Evolutionary conservation across 2,797 vertebrate genomes (phyloP).

Genomic region (Hylomyscus alleni): DNA sequence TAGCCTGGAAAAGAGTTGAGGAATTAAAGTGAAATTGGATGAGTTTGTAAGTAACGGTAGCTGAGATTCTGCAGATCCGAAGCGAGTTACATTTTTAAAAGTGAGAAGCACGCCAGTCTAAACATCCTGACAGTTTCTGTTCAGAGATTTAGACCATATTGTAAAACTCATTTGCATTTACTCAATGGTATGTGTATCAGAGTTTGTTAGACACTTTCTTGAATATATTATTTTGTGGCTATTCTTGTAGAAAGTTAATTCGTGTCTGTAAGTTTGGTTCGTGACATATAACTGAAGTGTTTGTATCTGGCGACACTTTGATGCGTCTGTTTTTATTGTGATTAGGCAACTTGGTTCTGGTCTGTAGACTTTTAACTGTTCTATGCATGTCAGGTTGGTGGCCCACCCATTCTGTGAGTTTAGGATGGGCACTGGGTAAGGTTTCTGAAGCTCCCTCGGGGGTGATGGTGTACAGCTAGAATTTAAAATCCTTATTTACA

Average conservation of each 20-base stretch:
- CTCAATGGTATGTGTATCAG: neutral
- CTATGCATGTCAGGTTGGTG: neutral
- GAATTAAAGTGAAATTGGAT: slow-evolving; percentile 12
- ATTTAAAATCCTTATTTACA: slow-evolving; percentile 23
- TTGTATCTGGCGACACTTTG: neutral
- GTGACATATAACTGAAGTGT: neutral
- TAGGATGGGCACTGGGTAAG: neutral
- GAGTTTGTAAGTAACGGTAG: neutral
- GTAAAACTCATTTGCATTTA: slow-evolving; percentile 59
- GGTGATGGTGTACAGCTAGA: neutral
- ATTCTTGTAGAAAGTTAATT: slow-evolving; percentile 34
- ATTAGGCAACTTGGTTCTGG: neutral
- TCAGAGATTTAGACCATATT: slow-evolving; percentile 50
- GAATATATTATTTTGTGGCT: slow-evolving; percentile 34
- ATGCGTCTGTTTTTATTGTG: neutral
- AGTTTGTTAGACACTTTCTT: slow-evolving; percentile 37
- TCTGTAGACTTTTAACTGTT: neutral
- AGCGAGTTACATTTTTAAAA: slow-evolving; percentile 62
- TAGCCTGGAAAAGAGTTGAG: slow-evolving; percentile 15
- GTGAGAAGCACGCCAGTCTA: slow-evolving; percentile 55
- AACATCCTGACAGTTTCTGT: slow-evolving; percentile 65
- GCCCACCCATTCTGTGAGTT: neutral
- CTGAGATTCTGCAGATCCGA: slow-evolving; percentile 29
- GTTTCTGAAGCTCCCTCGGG: neutral
- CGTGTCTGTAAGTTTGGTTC: neutral